These are phyloP conservation scores for Mimachlamys varia DNA, from an alignment of 2,888 invertebrate species.

Conservation along the genomic window DNA sequence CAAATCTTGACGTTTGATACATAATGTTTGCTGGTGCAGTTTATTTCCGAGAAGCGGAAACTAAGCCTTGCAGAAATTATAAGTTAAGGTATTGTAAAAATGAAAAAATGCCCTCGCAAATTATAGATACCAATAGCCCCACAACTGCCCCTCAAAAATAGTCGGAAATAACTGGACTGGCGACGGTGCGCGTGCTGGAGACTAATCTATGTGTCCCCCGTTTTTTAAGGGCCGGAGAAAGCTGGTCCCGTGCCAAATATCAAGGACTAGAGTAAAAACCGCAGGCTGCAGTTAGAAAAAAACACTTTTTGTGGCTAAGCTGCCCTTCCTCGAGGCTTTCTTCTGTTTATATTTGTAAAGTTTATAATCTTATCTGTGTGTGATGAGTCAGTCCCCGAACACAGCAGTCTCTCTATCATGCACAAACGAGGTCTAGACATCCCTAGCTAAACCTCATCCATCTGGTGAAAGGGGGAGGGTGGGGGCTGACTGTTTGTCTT, in stretches of 20 bases:
- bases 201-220: background rate
- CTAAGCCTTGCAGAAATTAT: too few relatives aligned
- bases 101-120: background rate
- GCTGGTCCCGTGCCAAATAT: conserved; percentile 30
- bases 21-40: too few relatives aligned
- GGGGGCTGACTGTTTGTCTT: too few relatives aligned
- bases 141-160: background rate
- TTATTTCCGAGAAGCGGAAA: too few relatives aligned
- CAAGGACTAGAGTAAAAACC: background rate
- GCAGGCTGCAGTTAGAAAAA: background rate
- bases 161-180: background rate
- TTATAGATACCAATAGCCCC: background rate
- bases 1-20: too few relatives aligned
- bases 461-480: background rate
- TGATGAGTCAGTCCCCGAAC: background rate
- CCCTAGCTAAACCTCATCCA: background rate
- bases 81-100: background rate
- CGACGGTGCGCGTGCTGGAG: conserved; percentile 3
- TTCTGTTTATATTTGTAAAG: background rate
- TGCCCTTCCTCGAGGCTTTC: background rate
- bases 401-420: conserved; percentile 17
- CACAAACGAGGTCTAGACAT: conserved; percentile 17
- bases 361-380: conserved; percentile 24
- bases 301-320: background rate
- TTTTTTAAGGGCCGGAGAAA: background rate